Conservation (phyloP, 23 tunicate genomes). For the Trididemnum clinides region DNA sequence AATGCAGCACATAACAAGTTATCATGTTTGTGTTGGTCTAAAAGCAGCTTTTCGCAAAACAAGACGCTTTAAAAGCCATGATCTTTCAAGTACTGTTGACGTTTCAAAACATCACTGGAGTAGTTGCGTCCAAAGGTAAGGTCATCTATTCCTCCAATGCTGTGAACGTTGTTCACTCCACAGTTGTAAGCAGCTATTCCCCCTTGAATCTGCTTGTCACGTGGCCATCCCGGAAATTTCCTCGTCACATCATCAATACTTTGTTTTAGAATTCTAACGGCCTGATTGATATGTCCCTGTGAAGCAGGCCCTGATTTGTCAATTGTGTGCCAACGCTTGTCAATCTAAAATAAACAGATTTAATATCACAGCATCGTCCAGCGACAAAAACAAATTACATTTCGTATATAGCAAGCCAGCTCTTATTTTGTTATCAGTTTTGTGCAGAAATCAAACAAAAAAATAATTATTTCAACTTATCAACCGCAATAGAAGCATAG, state of each 20-base stretch:
- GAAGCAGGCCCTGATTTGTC: neutral
- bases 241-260: neutral
- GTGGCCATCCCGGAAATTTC: slow-evolving; percentile 31
- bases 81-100: neutral
- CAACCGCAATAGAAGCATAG: too few relatives aligned
- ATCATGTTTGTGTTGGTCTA: too few relatives aligned
- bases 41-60: too few relatives aligned
- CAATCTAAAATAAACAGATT: neutral
- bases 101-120: neutral
- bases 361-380: too few relatives aligned
- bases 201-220: slow-evolving; percentile 40
- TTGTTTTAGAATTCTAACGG: neutral
- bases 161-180: slow-evolving; percentile 15
- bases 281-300: slow-evolving; percentile 1
- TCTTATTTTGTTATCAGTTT: too few relatives aligned
- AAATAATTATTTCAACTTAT: too few relatives aligned
- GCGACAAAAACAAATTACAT: too few relatives aligned
- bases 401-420: too few relatives aligned
- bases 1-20: too few relatives aligned
- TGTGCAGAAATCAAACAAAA: too few relatives aligned
- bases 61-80: too few relatives aligned
- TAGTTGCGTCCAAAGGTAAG: neutral
- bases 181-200: slow-evolving; percentile 50
- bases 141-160: neutral
- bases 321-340: neutral